Conservation (phyloP, 2,888 invertebrate genomes). For the Plebejus argus region DNA sequence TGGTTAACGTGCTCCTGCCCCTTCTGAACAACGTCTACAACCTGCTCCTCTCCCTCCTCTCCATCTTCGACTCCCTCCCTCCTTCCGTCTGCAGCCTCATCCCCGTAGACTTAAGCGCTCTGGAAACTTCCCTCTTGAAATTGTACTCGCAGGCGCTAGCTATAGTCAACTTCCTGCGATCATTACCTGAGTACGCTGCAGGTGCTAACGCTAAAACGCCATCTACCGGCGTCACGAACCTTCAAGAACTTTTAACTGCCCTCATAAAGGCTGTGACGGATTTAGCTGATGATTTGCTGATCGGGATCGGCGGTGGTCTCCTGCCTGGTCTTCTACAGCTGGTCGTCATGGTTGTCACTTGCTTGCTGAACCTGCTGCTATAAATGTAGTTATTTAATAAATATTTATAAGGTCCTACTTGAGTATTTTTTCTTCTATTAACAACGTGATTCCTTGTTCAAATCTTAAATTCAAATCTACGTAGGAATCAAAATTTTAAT, state of each 20-base stretch:
- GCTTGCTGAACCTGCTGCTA: conserved; percentile 58
- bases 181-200: conserved; percentile 65
- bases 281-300: conserved; percentile 62
- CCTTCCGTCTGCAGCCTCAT: conserved; percentile 66
- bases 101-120: conserved; percentile 66
- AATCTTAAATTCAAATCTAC: no score
- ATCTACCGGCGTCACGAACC: conserved; percentile 51
- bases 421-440: neutral
- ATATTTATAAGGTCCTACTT: neutral
- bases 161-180: conserved; percentile 67
- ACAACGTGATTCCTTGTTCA: no score
- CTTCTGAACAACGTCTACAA: conserved; percentile 75
- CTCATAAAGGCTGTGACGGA: conserved; percentile 59
- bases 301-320: conserved; percentile 64
- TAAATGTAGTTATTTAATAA: conserved; percentile 41
- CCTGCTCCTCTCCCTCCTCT: conserved; percentile 67
- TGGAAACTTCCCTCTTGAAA: conserved; percentile 69
- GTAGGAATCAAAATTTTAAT: no score
- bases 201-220: conserved; percentile 67
- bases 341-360: conserved; percentile 62
- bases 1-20: conserved; percentile 71
- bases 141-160: conserved; percentile 71
- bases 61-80: conserved; percentile 72
- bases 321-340: conserved; percentile 65
- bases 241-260: conserved; percentile 61